Evolutionary conservation across 2,113 vertebrate species (phyloP).

Genomic region (Grammatotria lemairii): DNA sequence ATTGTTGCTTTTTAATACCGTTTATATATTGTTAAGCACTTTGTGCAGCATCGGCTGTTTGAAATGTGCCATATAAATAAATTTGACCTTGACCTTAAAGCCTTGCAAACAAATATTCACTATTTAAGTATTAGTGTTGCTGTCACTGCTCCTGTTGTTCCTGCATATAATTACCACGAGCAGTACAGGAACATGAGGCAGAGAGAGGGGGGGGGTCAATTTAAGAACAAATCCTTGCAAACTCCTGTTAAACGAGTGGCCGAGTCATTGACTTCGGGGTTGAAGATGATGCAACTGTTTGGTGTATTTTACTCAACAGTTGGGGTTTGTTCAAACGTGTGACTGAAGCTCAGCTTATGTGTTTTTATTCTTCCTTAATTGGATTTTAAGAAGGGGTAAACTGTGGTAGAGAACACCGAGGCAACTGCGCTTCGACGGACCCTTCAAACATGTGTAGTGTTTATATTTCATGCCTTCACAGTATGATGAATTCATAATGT

Average conservation of each 20-base stretch:
- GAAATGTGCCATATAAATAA: too few relatives aligned
- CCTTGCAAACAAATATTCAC: not conserved
- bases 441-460: not conserved
- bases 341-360: not conserved
- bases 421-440: not conserved
- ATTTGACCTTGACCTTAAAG: not conserved
- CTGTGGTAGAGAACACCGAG: fast-evolving
- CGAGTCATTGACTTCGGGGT: not conserved
- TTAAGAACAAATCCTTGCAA: not conserved
- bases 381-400: not conserved
- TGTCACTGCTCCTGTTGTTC: not conserved
- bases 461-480: not conserved
- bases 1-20: fast-evolving
- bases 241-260: not conserved
- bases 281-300: not conserved
- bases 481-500: not conserved
- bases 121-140: not conserved
- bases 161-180: not conserved
- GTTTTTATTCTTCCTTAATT: not conserved
- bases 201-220: not conserved
- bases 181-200: not conserved
- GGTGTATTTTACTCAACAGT: not conserved
- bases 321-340: not conserved
- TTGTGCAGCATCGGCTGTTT: too few relatives aligned
- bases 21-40: too few relatives aligned